Evolutionary conservation across 2,797 vertebrate species (phyloP), one percentile per base, ranked within the genome.

Genomic region (Discoglossus pictus): DNA sequence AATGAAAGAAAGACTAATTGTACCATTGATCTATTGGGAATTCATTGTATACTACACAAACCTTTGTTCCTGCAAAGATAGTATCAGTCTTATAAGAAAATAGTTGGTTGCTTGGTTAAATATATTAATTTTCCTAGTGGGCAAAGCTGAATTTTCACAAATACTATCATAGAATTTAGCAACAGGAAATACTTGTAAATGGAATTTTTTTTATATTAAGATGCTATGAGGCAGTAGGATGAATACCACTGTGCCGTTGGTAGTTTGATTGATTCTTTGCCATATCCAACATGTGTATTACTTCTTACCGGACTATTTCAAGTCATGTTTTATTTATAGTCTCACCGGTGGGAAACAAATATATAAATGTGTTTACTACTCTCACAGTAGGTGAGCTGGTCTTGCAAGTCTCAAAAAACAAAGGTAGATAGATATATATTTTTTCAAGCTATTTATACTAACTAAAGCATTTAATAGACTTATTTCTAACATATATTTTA

Each of bases 211-310:
- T 54, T 60, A 68, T 34, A 38, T 52, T 63, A 42, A 71, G 52
- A 71, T 64, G 24, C 15, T 43, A 56, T 58, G 52, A 71, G 68
- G 63, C 51, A 63, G 52, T 27, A 58, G 63, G 52, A 71, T 71
- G 60, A 64, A 63, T 64, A 50, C 68, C 55, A 38, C 68, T 71
- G 68, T 62, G 68, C 52, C 48, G 24, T 71, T 43, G 52, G 60
- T 58, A 51, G 51, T 63, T 54, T 62, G 67, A 67, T 67, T 67
- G 55, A 70, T 70, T 63, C 48, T 68, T 44, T 46, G 51, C 47
- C 35, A 53, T 54, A 46, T 48, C 65, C 47, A 61, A 36, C 56
- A 54, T 61, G 65, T 66, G 63, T 68, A 52, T 61, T 21, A 53
- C 52, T 54, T 50, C 36, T 56, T 63, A 36, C 44, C 40, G 20